Evolutionary conservation across 1,140 invertebrate species (phyloP).

Genomic region (Aphis craccivora): DNA sequence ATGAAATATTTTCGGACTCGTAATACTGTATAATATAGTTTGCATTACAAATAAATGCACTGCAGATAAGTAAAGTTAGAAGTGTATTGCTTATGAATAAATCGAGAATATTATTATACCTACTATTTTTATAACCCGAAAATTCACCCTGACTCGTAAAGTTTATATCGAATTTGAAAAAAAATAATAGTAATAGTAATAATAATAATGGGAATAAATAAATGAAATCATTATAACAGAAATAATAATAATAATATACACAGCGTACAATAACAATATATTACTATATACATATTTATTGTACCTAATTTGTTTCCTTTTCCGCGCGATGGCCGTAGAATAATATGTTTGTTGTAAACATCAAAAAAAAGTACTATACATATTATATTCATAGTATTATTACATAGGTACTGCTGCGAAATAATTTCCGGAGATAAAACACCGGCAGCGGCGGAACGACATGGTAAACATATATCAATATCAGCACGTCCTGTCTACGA

Average conservation of each 20-base stretch:
- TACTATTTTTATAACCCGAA: neutral
- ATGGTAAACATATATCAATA: neutral
- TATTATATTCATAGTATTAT: neutral
- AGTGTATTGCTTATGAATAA: neutral
- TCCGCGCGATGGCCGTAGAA: neutral
- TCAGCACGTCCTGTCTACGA: neutral
- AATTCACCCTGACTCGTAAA: neutral
- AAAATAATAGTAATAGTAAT: neutral
- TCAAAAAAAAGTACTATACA: neutral
- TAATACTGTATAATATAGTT: conserved; percentile 2
- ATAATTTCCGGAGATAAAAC: conserved; percentile 19
- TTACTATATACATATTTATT: neutral
- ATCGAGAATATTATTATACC: neutral
- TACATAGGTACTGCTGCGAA: neutral
- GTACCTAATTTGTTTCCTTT: neutral
- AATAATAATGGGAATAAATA: neutral
- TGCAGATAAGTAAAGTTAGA: neutral
- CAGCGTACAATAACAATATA: neutral
- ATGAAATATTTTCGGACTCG: neutral
- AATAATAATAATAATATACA: neutral
- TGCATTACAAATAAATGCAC: neutral
- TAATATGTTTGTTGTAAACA: neutral
- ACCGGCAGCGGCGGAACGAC: neutral
- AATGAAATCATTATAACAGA: neutral
- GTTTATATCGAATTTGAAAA: neutral